Conservation (phyloP, 2,113 vertebrate genomes). For the Dermatemys mawii region DNA sequence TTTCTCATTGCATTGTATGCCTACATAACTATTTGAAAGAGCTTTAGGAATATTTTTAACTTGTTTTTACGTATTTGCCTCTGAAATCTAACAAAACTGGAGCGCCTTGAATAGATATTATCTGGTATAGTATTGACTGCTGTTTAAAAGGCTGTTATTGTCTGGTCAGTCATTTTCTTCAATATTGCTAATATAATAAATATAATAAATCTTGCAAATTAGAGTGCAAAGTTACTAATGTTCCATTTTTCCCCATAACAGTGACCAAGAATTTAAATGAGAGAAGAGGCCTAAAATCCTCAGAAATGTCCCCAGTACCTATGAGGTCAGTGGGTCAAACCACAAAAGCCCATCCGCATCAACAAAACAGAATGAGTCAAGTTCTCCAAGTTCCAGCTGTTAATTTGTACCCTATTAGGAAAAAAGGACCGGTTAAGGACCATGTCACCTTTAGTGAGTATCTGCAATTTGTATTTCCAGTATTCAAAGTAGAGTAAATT, state of each 20-base stretch:
- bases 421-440: conserved; percentile 91
- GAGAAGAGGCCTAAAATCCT: conserved; percentile 85
- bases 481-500: neutral
- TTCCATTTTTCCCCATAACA: conserved; percentile 57
- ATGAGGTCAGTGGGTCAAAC: conserved; percentile 84
- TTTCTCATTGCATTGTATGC: neutral
- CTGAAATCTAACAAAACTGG: neutral
- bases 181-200: too few species aligned
- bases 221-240: neutral
- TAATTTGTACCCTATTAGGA: conserved; percentile 90
- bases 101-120: neutral
- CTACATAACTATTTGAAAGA: neutral
- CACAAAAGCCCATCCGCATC: conserved; percentile 81
- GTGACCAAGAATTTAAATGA: conserved; percentile 95
- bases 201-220: conserved; percentile 1
- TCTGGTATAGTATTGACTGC: rapidly evolving
- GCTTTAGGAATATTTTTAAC: neutral
- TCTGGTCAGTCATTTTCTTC: neutral
- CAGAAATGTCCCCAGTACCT: conserved; percentile 92
- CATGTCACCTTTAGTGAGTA: conserved; percentile 84
- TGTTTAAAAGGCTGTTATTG: neutral
- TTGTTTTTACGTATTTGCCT: neutral
- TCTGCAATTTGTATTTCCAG: neutral
- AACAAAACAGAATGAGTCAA: conserved; percentile 93
- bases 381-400: conserved; percentile 93